A percentile compares a stretch with the other conserved stretches of the same genome.
Conservation (phyloP, 1,140 invertebrate species). For the Pachyrhynchus sulphureomaculatus region DNA sequence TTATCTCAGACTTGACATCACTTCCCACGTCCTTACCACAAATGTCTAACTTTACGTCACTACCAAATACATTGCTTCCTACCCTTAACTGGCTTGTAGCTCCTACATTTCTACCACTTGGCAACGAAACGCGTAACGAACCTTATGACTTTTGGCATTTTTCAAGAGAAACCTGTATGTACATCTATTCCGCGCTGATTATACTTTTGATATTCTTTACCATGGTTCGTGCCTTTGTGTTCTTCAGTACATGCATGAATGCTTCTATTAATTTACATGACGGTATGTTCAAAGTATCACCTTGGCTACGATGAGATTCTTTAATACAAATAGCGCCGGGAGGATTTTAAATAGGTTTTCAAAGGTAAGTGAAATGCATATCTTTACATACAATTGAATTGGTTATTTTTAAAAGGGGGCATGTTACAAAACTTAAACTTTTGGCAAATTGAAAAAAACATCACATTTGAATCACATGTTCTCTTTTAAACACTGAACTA, state of each 20-base stretch:
- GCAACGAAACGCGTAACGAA: not conserved
- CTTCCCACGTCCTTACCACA: not conserved
- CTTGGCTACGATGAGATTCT: conserved; percentile 77
- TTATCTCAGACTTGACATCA: not conserved
- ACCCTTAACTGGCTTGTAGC: not conserved
- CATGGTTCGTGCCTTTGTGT: conserved; percentile 51
- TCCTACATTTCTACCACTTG: not conserved
- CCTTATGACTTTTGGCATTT: conserved; percentile 41
- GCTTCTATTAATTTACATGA: conserved; percentile 69
- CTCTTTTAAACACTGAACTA: too few species aligned
- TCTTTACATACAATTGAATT: not conserved
- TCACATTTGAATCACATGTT: too few species aligned
- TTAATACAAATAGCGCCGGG: conserved; percentile 76
- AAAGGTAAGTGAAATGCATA: conserved; percentile 7
- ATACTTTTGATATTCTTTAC: conserved; percentile 43
- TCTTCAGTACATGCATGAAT: conserved; percentile 63
- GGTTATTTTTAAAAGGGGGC: too few species aligned
- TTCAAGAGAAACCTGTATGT: conserved; percentile 43
- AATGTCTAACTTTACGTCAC: too few species aligned
- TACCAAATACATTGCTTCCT: not conserved
- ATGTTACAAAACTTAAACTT: too few species aligned
- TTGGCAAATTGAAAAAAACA: too few species aligned
- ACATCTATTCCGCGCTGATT: conserved; percentile 44
- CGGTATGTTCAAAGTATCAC: conserved; percentile 76
- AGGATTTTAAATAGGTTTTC: conserved; percentile 63